Base-by-base conservation (phyloP, 2,797 vertebrate genomes). In the Geotrypetes seraphini region DNA sequence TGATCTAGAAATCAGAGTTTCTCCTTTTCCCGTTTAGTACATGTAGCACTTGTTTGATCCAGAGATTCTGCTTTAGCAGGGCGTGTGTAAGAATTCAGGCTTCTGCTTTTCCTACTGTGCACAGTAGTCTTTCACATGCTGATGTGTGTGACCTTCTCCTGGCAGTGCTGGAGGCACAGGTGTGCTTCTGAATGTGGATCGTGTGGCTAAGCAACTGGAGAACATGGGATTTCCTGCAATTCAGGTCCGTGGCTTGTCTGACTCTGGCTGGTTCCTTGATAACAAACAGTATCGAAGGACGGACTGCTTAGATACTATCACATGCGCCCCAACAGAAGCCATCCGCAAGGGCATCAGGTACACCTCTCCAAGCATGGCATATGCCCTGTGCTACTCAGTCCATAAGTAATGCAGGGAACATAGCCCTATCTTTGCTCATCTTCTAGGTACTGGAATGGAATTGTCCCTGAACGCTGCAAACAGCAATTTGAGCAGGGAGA, bases 181-280 rank as follows among this genome's bases (percentile, higher is more conserved):
- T 4, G 94, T 99, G 34, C 85, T 99, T 43, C 74, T 99, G 49
- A 99, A 97, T 0, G 91, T 97, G 53, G 95, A 99, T 49, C 80
- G 67, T 0, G 93, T 99, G 51, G 87, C 95, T 0, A 89, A 92
- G 48, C 83, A 85, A 52, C 82, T 99, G 64, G 88, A 89, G 57
- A 87, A 83, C 23, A 66, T 92, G 66, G 94, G 92, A 2, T 79
- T 93, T 41, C 69, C 81, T 0, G 85, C 75, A 36, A 84, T 97
- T 52, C 92, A 97, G 50, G 93, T 98, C 24, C 85, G 95, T 41
- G 95, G 95, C 38, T 78, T 98, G 50, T 86, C 87, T 0, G 95
- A 98, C 47, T 98, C 95, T 0, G 94, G 95, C 21, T 99, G 95
- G 95, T 99, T 97, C 73, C 70, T 99, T 72, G 95, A 99, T 73